Evolutionary conservation across 2,888 invertebrate genomes (phyloP).

Genomic region (Tiliacea aurago): DNA sequence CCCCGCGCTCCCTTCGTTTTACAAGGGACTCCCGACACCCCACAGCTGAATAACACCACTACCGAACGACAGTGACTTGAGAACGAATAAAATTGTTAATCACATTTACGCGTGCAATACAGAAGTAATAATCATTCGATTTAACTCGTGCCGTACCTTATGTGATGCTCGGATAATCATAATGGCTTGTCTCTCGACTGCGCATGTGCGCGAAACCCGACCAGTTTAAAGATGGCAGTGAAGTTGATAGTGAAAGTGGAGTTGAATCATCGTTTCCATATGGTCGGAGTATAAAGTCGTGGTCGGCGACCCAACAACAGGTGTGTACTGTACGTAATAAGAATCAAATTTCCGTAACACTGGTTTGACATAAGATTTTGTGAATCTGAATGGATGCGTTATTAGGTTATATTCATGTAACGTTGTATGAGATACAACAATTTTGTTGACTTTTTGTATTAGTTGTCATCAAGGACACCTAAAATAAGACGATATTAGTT

Average conservation of each 20-base stretch:
- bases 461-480: constrained; percentile 21
- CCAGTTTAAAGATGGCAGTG: constrained; percentile 56
- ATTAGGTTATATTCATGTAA: constrained; percentile 29
- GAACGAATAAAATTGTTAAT: constrained; percentile 20
- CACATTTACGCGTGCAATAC: constrained; percentile 28
- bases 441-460: constrained; percentile 25
- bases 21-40: constrained; percentile 9
- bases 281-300: constrained; percentile 62
- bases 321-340: constrained; percentile 67
- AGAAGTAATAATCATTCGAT: constrained; percentile 35
- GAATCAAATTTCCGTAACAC: constrained; percentile 59
- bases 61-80: constrained; percentile 30
- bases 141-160: constrained; percentile 32
- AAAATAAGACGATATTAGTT: neutral
- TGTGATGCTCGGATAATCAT: constrained; percentile 46
- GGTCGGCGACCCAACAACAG: constrained; percentile 68
- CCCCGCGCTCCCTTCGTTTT: constrained; percentile 40
- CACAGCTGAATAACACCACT: constrained; percentile 17
- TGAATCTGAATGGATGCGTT: constrained; percentile 24
- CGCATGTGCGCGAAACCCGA: constrained; percentile 76
- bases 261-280: constrained; percentile 51
- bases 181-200: constrained; percentile 58
- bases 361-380: constrained; percentile 40
- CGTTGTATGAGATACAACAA: constrained; percentile 8
- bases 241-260: constrained; percentile 56